Evolutionary conservation across 2,113 vertebrate genomes (phyloP).

Genomic region (Rousettus leschenaultii): DNA sequence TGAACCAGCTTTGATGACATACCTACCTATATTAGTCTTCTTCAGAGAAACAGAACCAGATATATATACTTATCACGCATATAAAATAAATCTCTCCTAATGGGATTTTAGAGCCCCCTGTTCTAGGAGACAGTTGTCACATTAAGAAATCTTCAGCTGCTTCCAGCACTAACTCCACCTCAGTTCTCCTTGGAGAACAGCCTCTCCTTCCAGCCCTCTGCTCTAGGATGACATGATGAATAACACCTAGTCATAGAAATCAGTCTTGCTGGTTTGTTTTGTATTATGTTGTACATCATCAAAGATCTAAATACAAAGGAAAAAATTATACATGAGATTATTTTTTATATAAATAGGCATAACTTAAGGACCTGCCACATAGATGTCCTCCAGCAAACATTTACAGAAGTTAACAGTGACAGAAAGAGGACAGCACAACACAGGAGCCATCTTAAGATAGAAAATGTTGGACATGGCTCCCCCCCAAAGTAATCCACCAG

Average conservation of each 20-base stretch:
- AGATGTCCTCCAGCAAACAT: neutral
- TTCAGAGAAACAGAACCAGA: neutral
- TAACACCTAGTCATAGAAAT: conserved; percentile 80
- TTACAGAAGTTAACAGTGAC: neutral
- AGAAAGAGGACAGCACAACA: neutral
- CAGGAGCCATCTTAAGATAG: neutral
- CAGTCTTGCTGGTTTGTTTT: conserved; percentile 79
- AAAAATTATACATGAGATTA: neutral
- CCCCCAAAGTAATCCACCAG: neutral
- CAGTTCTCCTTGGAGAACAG: conserved; percentile 43
- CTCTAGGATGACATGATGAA: conserved; percentile 72
- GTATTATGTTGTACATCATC: conserved; percentile 83
- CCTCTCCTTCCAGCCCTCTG: conserved; percentile 57
- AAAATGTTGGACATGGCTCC: neutral
- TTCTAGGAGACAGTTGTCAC: conserved; percentile 59
- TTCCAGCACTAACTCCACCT: conserved; percentile 76
- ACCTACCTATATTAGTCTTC: neutral
- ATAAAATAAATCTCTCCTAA: neutral
- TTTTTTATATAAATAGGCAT: neutral
- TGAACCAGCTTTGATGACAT: neutral
- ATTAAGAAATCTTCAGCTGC: conserved; percentile 69
- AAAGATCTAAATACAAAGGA: conserved; percentile 78
- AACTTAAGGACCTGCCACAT: neutral
- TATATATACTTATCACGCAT: neutral
- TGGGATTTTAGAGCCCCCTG: neutral